Evolutionary conservation across 2,888 invertebrate species (phyloP), one percentile per base, ranked within the genome.

Genomic region (Yponomeuta evonymella): DNA sequence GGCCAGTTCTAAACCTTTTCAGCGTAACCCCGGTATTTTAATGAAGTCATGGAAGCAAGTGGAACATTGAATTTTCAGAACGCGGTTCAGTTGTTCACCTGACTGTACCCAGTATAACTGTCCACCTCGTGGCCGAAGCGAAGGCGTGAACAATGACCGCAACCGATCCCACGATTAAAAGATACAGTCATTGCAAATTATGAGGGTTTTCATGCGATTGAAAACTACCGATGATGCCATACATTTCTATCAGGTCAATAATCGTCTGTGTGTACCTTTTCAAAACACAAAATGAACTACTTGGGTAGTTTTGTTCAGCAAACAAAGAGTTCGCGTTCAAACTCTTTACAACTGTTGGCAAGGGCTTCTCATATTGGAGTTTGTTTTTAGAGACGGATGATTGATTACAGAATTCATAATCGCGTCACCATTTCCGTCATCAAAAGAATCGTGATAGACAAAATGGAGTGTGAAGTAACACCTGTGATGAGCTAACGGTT

Each of bases 51-150:
- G 51, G 15, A 58, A 58, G 3, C 12, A 10, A 23, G 10, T 10
- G 51, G 51, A 12, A 51, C 8, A 51, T 9, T 51, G 4, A 51
- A 12, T 51, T 51, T 4, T 12, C 51, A 51, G 51, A 51, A 51
- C 8, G 0, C 12, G 51, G 51, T 51, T 51, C 51, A 51, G 51
- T 51, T 51, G 2, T 51, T 12, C 9, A 51, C 51, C 51, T 4
- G 10, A 51, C 51, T 51, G 10, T 51, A 51, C 51, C 51, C 12
- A 3, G 51, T 51, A 12, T 51, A 51, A 51, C 51, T 51, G 51
- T 51, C 67, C 43, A 67, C 67, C 67, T 64, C 64, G 64, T 23
- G 64, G 23, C 64, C 64, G 62, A 30, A 64, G 64, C 64, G 2
- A 64, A 51, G 51, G 64, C 64, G 23, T 10, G 29, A 15, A 64